Conservation (phyloP, 2,113 vertebrate genomes). For the Xenopus tropicalis region UCB_Xtro_10.0 CM004452.2:16944501-16945000, state of each 20-base stretch:
- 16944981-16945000: constrained; percentile 84
- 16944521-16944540: too few relatives aligned
- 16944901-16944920: too few relatives aligned
- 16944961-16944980: neutral
- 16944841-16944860: neutral
- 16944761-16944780: constrained; percentile 84
- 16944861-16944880: neutral
- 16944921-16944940: too few relatives aligned
- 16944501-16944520: too few relatives aligned
- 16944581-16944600: too few relatives aligned
- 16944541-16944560: too few relatives aligned
- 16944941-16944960: neutral
- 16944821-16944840: constrained; percentile 69
- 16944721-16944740: constrained; percentile 84
- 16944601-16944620: too few relatives aligned
- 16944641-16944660: too few relatives aligned
- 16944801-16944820: constrained; percentile 91
- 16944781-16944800: constrained; percentile 80
- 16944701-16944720: constrained; percentile 80
- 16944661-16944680: constrained; percentile 67
- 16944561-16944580: too few relatives aligned
- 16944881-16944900: too few relatives aligned
- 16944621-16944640: too few relatives aligned
- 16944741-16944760: constrained; percentile 73
- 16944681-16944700: constrained; percentile 93